Conservation (phyloP, 2,113 vertebrate genomes). For the Perca schrenkii region DNA sequence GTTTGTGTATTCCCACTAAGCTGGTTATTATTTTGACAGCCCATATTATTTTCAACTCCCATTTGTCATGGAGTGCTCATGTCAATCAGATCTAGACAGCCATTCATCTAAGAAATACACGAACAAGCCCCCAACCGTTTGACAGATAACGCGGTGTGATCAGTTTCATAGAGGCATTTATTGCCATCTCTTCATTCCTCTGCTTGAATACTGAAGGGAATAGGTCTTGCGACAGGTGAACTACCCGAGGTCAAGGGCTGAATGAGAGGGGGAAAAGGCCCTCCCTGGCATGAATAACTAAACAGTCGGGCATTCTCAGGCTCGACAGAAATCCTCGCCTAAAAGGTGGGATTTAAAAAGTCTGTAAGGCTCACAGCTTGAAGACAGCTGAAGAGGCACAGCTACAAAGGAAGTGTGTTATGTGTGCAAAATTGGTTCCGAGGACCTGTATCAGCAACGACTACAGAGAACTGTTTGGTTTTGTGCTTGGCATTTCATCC, state of each 20-base stretch:
- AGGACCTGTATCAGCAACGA: conserved; percentile 67
- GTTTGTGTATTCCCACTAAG: conserved; percentile 19
- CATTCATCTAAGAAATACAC: conserved; percentile 29
- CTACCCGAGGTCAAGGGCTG: conserved; percentile 71
- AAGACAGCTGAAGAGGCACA: conserved; percentile 66
- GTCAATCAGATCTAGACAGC: conserved; percentile 28
- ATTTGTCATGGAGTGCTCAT: conserved; percentile 8
- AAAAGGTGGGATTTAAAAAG: conserved; percentile 78
- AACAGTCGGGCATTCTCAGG: conserved; percentile 73
- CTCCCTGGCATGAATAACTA: conserved; percentile 77
- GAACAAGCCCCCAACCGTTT: conserved; percentile 29
- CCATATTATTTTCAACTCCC: not conserved
- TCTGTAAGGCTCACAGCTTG: conserved; percentile 70
- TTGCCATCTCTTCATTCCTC: conserved; percentile 39
- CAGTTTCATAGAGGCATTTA: conserved; percentile 46
- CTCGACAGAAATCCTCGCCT: conserved; percentile 75
- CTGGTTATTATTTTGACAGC: conserved; percentile 32
- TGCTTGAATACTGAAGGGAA: conserved; percentile 62
- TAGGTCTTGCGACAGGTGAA: conserved; percentile 66
- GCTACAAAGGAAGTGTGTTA: conserved; percentile 71
- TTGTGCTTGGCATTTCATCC: conserved; percentile 55
- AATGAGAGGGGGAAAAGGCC: conserved; percentile 26
- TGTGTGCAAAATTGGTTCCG: conserved; percentile 71
- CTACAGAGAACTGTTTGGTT: conserved; percentile 61
- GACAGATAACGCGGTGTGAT: conserved; percentile 39